Conservation (phyloP, 1,140 invertebrate genomes). For the Ptiloglossa arizonensis region DNA sequence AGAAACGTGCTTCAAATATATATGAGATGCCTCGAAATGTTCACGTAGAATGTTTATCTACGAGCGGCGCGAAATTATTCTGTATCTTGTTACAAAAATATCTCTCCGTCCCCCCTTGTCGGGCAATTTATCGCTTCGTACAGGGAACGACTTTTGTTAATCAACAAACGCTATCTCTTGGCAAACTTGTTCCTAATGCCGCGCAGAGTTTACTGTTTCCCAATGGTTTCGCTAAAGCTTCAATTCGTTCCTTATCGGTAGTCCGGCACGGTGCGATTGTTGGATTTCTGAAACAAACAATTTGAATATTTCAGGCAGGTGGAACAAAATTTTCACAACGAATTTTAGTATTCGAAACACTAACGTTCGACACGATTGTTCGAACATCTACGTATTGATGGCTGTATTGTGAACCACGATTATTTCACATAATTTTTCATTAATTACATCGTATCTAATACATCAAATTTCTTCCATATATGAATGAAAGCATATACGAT, state of each 20-base stretch:
- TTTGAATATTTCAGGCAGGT: not conserved
- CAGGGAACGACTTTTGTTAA: not conserved
- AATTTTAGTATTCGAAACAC: not conserved
- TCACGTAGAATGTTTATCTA: too few relatives aligned
- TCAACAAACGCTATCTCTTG: not conserved
- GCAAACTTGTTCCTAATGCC: not conserved
- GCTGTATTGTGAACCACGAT: too few relatives aligned
- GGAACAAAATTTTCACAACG: not conserved
- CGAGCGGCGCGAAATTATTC: not conserved
- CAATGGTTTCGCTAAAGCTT: too few relatives aligned
- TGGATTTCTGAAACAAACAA: conserved; percentile 27
- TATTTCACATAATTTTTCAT: too few relatives aligned
- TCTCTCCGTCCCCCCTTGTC: not conserved
- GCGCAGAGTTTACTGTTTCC: not conserved
- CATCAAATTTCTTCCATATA: too few relatives aligned
- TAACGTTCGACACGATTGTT: not conserved
- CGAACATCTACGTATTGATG: too few relatives aligned
- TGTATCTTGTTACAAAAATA: not conserved
- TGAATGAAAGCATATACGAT: too few relatives aligned
- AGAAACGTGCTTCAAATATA: not conserved
- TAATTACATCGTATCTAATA: too few relatives aligned
- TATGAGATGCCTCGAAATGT: not conserved
- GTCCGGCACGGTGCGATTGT: conserved; percentile 2
- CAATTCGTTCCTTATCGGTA: conserved; percentile 20
- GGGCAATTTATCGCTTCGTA: not conserved